Evolutionary conservation across 1,140 invertebrate species (phyloP).

Genomic region (Drosophila cardini): DNA sequence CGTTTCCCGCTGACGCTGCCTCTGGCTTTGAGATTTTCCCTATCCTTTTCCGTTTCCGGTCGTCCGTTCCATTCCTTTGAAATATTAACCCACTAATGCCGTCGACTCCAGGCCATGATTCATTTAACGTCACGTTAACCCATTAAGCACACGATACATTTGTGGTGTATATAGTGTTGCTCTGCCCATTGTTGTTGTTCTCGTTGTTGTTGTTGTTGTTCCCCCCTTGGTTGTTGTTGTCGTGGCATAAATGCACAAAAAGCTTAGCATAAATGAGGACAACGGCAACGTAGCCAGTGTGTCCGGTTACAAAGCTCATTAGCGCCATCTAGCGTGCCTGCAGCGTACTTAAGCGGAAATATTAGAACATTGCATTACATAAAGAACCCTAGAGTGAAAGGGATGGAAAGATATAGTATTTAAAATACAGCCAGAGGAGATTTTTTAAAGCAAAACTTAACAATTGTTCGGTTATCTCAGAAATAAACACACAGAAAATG

Average conservation of each 20-base stretch:
- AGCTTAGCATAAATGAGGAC: constrained; percentile 80
- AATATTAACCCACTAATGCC: constrained; percentile 79
- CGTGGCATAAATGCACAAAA: constrained; percentile 63
- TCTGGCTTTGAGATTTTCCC: constrained; percentile 10
- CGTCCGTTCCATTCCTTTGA: constrained; percentile 25
- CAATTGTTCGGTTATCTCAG: too few relatives aligned
- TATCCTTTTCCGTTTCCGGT: constrained; percentile 52
- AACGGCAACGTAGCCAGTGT: constrained; percentile 42
- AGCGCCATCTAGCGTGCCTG: constrained; percentile 66
- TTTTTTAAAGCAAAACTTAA: too few relatives aligned
- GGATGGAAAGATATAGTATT: neutral
- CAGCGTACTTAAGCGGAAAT: constrained; percentile 41
- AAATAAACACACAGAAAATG: too few relatives aligned
- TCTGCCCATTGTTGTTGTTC: neutral
- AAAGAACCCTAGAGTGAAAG: neutral
- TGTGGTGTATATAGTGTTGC: constrained; percentile 26
- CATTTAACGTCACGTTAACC: constrained; percentile 81
- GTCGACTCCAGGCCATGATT: constrained; percentile 59
- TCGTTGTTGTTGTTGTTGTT: constrained; percentile 25
- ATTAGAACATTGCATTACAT: constrained; percentile 32
- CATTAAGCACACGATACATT: constrained; percentile 74
- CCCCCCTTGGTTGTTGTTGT: constrained; percentile 51
- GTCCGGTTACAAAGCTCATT: constrained; percentile 81
- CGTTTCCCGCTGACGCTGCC: constrained; percentile 6
- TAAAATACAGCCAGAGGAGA: neutral